phyloP scores from a whole-genome alignment of 2,113 vertebrate genomes.

The Triplophysa tibetana region DNA sequence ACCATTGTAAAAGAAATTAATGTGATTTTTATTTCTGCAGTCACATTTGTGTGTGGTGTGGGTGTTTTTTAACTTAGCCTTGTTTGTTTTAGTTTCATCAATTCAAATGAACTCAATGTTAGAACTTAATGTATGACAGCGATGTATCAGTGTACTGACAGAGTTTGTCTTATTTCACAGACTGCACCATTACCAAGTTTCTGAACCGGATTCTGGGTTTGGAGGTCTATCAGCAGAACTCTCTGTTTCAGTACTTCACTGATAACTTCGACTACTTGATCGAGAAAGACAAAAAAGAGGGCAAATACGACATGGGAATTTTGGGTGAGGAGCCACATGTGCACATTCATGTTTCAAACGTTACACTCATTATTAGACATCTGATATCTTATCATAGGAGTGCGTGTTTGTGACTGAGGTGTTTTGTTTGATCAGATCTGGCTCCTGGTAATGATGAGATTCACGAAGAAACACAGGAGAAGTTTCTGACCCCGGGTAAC shows the following conservation, averaged over 20 bases:
- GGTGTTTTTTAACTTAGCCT: too few species aligned
- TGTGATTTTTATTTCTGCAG: background rate
- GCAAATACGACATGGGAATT: constrained; percentile 99
- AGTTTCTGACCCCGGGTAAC: constrained; percentile 88
- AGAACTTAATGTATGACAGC: background rate
- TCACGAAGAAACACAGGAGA: constrained; percentile 91
- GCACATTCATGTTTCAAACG: too few species aligned
- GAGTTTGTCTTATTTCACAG: constrained; percentile 62
- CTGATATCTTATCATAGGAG: background rate
- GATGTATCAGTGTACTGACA: background rate
- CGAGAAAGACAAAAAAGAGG: constrained; percentile 93
- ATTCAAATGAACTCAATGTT: background rate
- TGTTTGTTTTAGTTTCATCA: background rate
- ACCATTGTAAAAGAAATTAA: too few species aligned
- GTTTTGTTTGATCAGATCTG: constrained; percentile 77
- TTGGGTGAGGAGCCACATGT: constrained; percentile 75
- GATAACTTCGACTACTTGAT: constrained; percentile 97
- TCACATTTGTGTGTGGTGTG: background rate
- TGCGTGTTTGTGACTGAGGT: background rate
- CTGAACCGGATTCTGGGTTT: constrained; percentile 96
- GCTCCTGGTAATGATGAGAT: constrained; percentile 96
- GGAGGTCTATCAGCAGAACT: constrained; percentile 95
- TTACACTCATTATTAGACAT: too few species aligned
- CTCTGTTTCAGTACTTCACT: constrained; percentile 95
- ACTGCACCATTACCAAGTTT: constrained; percentile 97